Percentiles rank a stretch among this genome's conserved stretches.
Conservation (phyloP, 2,113 vertebrate genomes). For the Dasyornis broadbenti region DNA sequence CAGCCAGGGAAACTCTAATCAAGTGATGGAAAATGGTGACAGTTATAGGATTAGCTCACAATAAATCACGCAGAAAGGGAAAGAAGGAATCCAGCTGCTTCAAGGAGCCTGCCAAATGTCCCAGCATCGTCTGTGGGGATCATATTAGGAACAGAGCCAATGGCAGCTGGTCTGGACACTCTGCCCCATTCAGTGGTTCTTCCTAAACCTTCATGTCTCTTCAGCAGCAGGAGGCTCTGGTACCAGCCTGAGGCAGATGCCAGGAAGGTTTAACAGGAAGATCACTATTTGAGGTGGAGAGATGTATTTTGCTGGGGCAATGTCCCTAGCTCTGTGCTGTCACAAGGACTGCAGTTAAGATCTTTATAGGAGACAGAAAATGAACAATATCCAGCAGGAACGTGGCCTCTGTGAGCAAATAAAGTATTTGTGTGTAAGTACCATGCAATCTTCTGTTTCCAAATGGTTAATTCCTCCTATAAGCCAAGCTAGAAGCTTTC, state of each 20-base stretch:
- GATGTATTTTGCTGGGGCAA: background rate
- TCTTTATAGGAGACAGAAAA: background rate
- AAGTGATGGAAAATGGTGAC: conserved; percentile 18
- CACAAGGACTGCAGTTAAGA: background rate
- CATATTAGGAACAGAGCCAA: background rate
- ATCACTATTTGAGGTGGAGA: background rate
- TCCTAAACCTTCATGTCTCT: background rate
- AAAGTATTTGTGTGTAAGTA: background rate
- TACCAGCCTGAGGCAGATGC: background rate
- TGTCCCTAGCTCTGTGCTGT: background rate
- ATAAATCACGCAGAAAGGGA: conserved; percentile 12
- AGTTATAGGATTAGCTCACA: background rate
- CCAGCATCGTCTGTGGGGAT: background rate
- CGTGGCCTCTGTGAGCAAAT: background rate
- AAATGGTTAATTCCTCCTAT: conserved; percentile 12
- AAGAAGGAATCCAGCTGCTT: conserved; percentile 30
- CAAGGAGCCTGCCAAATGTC: background rate
- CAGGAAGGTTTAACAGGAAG: background rate
- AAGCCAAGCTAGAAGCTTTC: background rate
- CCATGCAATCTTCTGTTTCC: background rate
- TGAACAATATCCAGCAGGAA: background rate
- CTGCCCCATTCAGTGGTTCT: background rate
- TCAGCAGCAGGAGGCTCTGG: background rate
- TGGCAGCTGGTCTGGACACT: background rate
- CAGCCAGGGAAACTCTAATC: background rate